These are phyloP conservation scores for Dicranocentrus wangi DNA, from an alignment of 2,888 invertebrate species.

Conservation along the genomic window DNA sequence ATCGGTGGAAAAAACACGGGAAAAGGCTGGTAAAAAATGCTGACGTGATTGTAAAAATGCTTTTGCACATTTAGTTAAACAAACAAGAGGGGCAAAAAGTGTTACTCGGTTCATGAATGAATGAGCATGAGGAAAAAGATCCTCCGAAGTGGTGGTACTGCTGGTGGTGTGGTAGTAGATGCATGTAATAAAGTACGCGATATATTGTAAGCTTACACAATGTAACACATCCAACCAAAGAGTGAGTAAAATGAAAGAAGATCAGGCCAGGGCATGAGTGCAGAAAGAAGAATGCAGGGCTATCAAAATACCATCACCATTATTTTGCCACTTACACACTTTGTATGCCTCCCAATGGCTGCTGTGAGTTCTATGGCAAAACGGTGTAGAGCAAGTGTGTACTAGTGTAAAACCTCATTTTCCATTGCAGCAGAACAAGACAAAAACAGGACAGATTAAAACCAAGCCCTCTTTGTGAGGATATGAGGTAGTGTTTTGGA, in stretches of 20 bases:
- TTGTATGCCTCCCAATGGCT: slow-evolving; percentile 10
- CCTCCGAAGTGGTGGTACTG: slow-evolving; percentile 3
- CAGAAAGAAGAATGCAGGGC: slow-evolving; percentile 56
- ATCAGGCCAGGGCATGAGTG: slow-evolving; percentile 63
- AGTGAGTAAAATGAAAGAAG: slow-evolving; percentile 48
- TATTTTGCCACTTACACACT: slow-evolving; percentile 62
- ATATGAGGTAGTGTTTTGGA: slow-evolving; percentile 39
- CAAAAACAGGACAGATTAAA: background rate
- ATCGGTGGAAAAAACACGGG: slow-evolving; percentile 20
- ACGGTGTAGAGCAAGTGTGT: background rate
- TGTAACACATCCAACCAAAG: background rate
- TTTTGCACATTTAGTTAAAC: slow-evolving; percentile 46
- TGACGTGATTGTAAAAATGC: slow-evolving; percentile 8
- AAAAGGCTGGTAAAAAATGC: slow-evolving; percentile 26
- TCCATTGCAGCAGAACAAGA: slow-evolving; percentile 54
- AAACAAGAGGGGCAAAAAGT: slow-evolving; percentile 44
- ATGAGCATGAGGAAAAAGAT: slow-evolving; percentile 12
- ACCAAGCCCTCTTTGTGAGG: background rate
- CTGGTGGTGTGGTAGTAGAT: slow-evolving; percentile 4
- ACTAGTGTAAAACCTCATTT: slow-evolving; percentile 19
- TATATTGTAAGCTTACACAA: slow-evolving; percentile 5
- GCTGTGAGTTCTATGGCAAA: too few relatives aligned
- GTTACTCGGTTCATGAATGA: slow-evolving; percentile 36
- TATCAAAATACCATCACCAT: slow-evolving; percentile 62
- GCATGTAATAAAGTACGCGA: background rate